Evolutionary conservation across 1,140 invertebrate genomes (phyloP).

Genomic region (Leptopilina clavipes): DNA sequence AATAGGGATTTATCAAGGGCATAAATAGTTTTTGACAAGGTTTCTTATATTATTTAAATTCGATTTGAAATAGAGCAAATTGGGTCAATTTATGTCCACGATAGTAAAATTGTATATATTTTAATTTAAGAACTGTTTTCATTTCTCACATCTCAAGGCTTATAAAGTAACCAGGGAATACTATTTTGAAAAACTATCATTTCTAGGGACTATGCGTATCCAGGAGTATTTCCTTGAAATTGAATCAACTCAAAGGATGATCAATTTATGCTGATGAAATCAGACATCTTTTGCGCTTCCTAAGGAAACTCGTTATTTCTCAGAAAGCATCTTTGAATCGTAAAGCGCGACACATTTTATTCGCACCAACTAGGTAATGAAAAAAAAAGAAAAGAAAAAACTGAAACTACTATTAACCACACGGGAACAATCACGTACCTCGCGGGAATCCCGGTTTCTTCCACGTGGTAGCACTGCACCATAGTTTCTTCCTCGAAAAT

Average conservation of each 20-base stretch:
- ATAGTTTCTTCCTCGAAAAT: slow-evolving; percentile 10
- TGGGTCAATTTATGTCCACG: no score
- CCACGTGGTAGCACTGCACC: slow-evolving; percentile 32
- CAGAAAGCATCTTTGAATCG: slow-evolving; percentile 22
- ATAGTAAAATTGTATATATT: no score
- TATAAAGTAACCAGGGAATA: neutral
- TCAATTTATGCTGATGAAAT: neutral
- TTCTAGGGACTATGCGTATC: neutral
- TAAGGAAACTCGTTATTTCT: slow-evolving; percentile 1
- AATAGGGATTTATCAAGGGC: no score
- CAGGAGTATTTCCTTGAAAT: neutral
- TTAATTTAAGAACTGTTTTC: no score
- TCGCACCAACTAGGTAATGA: neutral
- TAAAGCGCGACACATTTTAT: slow-evolving; percentile 16
- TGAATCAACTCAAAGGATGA: neutral
- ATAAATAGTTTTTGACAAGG: no score
- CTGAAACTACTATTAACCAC: neutral
- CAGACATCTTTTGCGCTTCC: neutral
- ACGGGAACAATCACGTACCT: slow-evolving; percentile 6
- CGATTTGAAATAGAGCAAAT: no score
- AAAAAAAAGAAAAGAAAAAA: neutral
- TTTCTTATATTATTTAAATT: no score
- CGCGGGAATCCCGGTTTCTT: slow-evolving; percentile 28
- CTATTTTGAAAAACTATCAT: neutral
- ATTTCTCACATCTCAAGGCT: no score